A percentile compares a stretch with the other conserved stretches of the same genome.
Evolutionary conservation across 2,888 invertebrate species (phyloP).

Genomic region (Iselma pallidipennis): DNA sequence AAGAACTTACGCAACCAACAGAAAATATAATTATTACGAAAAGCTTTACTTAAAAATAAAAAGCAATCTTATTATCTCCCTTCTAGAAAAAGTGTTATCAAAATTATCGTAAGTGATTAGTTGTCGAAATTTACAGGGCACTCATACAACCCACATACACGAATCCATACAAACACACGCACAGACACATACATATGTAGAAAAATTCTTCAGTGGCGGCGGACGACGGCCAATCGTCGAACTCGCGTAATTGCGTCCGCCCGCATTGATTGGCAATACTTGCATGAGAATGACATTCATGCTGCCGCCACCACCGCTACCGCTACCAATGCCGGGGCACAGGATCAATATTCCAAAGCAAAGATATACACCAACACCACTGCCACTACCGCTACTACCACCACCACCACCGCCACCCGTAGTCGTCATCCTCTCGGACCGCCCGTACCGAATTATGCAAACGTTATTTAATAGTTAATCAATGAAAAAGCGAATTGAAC

Average conservation of each 20-base stretch:
- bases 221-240: constrained; percentile 42
- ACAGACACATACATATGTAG: background rate
- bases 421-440: constrained; percentile 23
- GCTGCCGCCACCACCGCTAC: constrained; percentile 12
- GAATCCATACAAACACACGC: constrained; percentile 7
- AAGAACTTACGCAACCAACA: too few species aligned
- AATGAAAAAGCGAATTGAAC: constrained; percentile 36
- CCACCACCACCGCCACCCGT: background rate
- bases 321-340: constrained; percentile 5
- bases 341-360: constrained; percentile 32
- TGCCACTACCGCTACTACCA: background rate
- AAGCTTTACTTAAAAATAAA: too few species aligned
- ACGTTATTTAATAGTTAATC: constrained; percentile 43
- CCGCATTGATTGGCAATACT: constrained; percentile 50
- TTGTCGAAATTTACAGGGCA: background rate
- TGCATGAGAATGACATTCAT: constrained; percentile 38
- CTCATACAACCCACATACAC: background rate
- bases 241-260: constrained; percentile 45
- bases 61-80: background rate
- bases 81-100: background rate
- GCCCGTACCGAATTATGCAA: constrained; percentile 42
- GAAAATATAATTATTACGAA: too few species aligned
- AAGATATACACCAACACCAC: constrained; percentile 20
- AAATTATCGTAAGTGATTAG: background rate
- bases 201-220: constrained; percentile 17